Percentiles rank a stretch among this genome's conserved stretches.
phyloP scores from a whole-genome alignment of 2,888 invertebrate species.

The Dolomedes plantarius region DNA sequence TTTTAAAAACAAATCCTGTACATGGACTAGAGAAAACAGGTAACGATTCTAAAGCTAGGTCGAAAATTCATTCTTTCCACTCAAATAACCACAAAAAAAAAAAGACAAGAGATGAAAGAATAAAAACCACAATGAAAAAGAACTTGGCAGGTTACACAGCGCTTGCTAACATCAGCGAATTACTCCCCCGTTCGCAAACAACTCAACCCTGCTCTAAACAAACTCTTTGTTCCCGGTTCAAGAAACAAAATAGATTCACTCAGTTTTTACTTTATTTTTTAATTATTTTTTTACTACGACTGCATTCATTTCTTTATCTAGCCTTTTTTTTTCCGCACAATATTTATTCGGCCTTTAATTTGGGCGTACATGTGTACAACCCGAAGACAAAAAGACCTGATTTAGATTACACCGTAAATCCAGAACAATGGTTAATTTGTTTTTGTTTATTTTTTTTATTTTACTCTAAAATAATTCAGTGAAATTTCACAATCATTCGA shows the following conservation, averaged over 20 bases:
- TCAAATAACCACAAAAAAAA: not conserved
- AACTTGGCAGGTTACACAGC: slow-evolving; percentile 46
- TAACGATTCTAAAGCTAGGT: no score
- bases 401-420: slow-evolving; percentile 53
- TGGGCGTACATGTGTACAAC: slow-evolving; percentile 21
- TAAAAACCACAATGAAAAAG: not conserved
- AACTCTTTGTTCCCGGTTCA: slow-evolving; percentile 59
- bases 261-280: slow-evolving; percentile 31
- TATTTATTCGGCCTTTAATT: slow-evolving; percentile 64
- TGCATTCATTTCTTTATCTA: not conserved
- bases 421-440: slow-evolving; percentile 43
- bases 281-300: slow-evolving; percentile 9
- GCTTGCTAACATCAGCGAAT: slow-evolving; percentile 65
- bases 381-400: slow-evolving; percentile 28
- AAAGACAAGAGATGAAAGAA: not conserved
- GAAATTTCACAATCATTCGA: no score
- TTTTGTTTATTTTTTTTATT: slow-evolving; percentile 34
- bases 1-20: not conserved
- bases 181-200: slow-evolving; percentile 69
- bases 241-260: slow-evolving; percentile 61
- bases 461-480: no score
- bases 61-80: slow-evolving; percentile 7
- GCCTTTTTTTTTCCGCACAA: not conserved
- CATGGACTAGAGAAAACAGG: not conserved
- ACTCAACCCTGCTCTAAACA: slow-evolving; percentile 58